Conservation (phyloP, 2,113 vertebrate genomes). For the Castor canadensis region DNA sequence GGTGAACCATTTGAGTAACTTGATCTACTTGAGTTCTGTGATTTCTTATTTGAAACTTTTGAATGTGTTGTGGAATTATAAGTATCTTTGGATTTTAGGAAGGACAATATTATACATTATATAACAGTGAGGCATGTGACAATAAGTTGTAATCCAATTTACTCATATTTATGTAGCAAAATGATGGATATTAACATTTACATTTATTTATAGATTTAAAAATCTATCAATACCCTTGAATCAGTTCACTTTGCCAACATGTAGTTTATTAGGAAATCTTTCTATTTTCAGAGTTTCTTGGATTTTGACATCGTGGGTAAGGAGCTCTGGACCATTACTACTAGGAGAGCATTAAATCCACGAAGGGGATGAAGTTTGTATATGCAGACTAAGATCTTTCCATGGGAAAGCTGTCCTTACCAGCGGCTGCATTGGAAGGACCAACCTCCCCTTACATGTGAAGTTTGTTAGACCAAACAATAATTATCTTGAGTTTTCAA, state of each 20-base stretch:
- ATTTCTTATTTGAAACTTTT: neutral
- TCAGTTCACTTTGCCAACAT: neutral
- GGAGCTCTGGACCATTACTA: neutral
- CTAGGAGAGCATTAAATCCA: neutral
- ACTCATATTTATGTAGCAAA: constrained; percentile 2
- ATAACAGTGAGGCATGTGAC: neutral
- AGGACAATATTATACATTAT: neutral
- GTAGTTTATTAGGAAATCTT: neutral
- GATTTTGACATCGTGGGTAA: neutral
- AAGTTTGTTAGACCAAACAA: neutral
- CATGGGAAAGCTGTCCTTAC: neutral
- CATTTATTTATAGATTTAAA: neutral
- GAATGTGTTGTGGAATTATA: neutral
- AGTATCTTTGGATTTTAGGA: neutral
- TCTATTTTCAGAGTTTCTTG: neutral
- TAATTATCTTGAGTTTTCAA: neutral
- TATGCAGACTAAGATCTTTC: neutral
- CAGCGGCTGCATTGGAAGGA: neutral
- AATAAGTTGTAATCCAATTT: neutral
- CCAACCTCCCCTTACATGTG: neutral
- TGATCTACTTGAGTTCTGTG: neutral
- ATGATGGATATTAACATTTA: neutral
- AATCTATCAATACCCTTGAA: neutral
- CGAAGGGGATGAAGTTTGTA: neutral
- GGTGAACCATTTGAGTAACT: neutral